Evolutionary conservation across 2,113 vertebrate species (phyloP), one percentile per base, ranked within the genome.

Genomic region (Rhinoderma darwinii): DNA sequence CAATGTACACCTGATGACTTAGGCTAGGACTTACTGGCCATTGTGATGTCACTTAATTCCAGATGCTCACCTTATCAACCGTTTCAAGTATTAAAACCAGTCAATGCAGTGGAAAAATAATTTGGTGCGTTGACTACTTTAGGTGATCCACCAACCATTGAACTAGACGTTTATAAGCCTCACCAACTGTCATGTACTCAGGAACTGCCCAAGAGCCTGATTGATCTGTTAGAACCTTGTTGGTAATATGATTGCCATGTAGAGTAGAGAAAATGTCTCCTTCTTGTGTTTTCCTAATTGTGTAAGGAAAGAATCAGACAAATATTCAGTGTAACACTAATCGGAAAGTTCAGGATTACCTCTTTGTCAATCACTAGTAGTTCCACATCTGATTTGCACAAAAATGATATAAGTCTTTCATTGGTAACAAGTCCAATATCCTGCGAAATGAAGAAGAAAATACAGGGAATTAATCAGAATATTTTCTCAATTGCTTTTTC

Each of bases 361-460:
- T 90, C 88, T 70, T 90, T 89, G 39, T 86, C 73, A 82, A 91
- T 88, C 80, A 91, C 85, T 56, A 89, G 41, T 74, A 90, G 86
- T 75, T 91, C 88, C 66, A 88, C 84, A 56, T 89, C 84, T 22
- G 89, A 84, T 86, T 88, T 85, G 47, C 89, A 90, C 22, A 89
- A 63, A 88, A 89, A 56, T 12, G 89, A 89, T 72, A 73, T 30
- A 27, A 56, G 86, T 37, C 88, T 77, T 25, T 15, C 51, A 22
- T 88, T 87, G 32, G 86, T 88, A 74, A 90, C 32, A 66, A 90
- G 89, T 10, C 85, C 88, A 22, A 77, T 89, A 70, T 90, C 90
- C 90, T 91, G 82, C 17, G 79, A 88, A 83, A 61, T 18, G 51
- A 74, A 74, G 83, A 50, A 51, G 9, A 39, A 77, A 27, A 30